Evolutionary conservation across 1,140 invertebrate genomes (phyloP).

Genomic region (Luehdorfia chinensis): DNA sequence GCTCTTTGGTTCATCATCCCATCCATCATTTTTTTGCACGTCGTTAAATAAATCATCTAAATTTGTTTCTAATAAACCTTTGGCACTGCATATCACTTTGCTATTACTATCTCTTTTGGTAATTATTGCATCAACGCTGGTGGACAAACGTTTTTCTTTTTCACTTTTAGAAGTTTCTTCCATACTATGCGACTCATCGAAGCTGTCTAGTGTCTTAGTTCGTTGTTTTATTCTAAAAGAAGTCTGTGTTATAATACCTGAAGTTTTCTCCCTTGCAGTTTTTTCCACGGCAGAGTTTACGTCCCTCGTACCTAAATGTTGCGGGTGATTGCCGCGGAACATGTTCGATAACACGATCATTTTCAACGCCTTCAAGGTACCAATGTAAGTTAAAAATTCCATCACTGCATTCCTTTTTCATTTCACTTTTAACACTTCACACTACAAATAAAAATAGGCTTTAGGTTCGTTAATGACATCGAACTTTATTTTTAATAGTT

Average conservation of each 20-base stretch:
- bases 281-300: constrained; percentile 34
- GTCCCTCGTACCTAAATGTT: constrained; percentile 40
- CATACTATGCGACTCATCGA: constrained; percentile 33
- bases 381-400: constrained; percentile 62
- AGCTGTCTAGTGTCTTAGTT: constrained; percentile 51
- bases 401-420: constrained; percentile 72
- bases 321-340: constrained; percentile 55
- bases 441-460: constrained; percentile 44
- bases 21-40: constrained; percentile 42
- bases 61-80: constrained; percentile 75
- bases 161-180: constrained; percentile 36
- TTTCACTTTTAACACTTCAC: constrained; percentile 34
- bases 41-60: constrained; percentile 70
- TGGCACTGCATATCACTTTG: constrained; percentile 74
- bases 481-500: too few species aligned
- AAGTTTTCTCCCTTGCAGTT: constrained; percentile 36
- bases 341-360: constrained; percentile 71
- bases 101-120: constrained; percentile 52
- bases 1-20: constrained; percentile 54
- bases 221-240: constrained; percentile 56
- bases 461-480: constrained; percentile 50
- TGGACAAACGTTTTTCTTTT: constrained; percentile 54
- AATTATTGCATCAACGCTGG: constrained; percentile 61
- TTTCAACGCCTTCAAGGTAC: constrained; percentile 66
- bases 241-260: constrained; percentile 45